These are phyloP conservation scores for Otolemur garnettii DNA, from an alignment of 2,113 vertebrate species.

Conservation along the genomic window DNA sequence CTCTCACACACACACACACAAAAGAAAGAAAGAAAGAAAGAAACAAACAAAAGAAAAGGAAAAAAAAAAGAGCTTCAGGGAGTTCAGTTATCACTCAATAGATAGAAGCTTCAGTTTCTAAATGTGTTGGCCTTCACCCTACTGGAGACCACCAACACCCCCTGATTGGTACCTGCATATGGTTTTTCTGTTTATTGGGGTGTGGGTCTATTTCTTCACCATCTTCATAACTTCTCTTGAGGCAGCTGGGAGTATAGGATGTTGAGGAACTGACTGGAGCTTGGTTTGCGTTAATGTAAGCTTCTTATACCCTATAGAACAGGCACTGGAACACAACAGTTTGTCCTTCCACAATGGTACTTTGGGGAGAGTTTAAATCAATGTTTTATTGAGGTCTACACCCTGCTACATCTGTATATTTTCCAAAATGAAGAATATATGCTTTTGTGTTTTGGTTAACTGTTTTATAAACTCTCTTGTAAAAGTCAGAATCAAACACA, in stretches of 20 bases:
- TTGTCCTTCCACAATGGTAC: conserved; percentile 93
- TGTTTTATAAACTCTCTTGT: conserved; percentile 94
- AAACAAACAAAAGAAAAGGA: too few species aligned
- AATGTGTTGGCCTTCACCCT: conserved; percentile 86
- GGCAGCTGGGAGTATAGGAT: conserved; percentile 93
- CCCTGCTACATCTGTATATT: conserved; percentile 95
- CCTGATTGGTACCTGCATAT: conserved; percentile 85
- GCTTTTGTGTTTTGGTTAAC: conserved; percentile 89
- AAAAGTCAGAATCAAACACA: conserved; percentile 98
- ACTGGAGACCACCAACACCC: conserved; percentile 80
- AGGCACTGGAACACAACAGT: conserved; percentile 96
- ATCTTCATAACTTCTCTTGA: conserved; percentile 96
- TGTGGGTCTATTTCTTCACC: conserved; percentile 95
- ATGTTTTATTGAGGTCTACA: conserved; percentile 92
- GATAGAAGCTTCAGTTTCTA: conserved; percentile 87
- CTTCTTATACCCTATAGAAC: conserved; percentile 94
- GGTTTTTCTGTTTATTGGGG: conserved; percentile 90
- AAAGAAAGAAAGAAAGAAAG: too few species aligned
- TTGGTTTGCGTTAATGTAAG: conserved; percentile 89
- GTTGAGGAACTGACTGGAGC: conserved; percentile 93
- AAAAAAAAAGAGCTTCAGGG: conserved; percentile 88
- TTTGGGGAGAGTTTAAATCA: conserved; percentile 91
- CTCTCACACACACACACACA: too few species aligned
- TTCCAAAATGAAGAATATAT: conserved; percentile 93
- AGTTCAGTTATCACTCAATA: conserved; percentile 79